These are phyloP conservation scores for Nomada fabriciana DNA, from an alignment of 2,888 invertebrate genomes.

Conservation along the genomic window DNA sequence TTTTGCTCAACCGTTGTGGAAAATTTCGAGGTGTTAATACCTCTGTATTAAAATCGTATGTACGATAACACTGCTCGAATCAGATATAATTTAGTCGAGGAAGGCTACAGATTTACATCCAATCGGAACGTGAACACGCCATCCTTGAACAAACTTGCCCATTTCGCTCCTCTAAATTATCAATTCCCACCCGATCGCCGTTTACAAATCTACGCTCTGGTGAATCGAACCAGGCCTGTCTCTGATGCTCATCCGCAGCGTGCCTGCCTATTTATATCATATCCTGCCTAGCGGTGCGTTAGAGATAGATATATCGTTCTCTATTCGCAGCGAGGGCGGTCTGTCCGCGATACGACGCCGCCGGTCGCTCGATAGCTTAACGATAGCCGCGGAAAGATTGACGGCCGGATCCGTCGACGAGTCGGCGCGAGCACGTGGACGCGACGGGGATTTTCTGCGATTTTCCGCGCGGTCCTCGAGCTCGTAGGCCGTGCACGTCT, in stretches of 20 bases:
- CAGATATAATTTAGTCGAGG: no score
- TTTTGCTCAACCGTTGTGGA: no score
- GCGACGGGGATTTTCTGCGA: slow-evolving; percentile 76
- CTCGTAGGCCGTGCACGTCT: slow-evolving; percentile 78
- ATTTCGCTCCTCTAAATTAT: not conserved
- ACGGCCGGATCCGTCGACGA: slow-evolving; percentile 81
- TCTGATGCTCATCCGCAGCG: slow-evolving; percentile 18
- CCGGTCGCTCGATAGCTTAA: slow-evolving; percentile 77
- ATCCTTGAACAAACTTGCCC: no score
- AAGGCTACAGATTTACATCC: no score
- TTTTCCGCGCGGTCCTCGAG: slow-evolving; percentile 68
- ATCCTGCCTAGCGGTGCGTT: slow-evolving; percentile 73
- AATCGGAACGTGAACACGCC: no score
- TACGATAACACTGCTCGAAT: no score
- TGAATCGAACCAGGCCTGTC: slow-evolving; percentile 40
- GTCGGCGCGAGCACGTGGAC: slow-evolving; percentile 67
- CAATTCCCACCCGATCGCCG: slow-evolving; percentile 16
- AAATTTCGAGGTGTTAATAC: no score
- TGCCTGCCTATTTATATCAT: slow-evolving; percentile 75
- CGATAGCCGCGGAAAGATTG: slow-evolving; percentile 81
- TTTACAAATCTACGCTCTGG: slow-evolving; percentile 9
- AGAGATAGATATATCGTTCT: slow-evolving; percentile 72
- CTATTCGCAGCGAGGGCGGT: slow-evolving; percentile 60
- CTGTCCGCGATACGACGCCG: slow-evolving; percentile 58
- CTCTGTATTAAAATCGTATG: no score